Evolutionary conservation across 2,113 vertebrate species (phyloP).

Genomic region (Toxotes jaculatrix): DNA sequence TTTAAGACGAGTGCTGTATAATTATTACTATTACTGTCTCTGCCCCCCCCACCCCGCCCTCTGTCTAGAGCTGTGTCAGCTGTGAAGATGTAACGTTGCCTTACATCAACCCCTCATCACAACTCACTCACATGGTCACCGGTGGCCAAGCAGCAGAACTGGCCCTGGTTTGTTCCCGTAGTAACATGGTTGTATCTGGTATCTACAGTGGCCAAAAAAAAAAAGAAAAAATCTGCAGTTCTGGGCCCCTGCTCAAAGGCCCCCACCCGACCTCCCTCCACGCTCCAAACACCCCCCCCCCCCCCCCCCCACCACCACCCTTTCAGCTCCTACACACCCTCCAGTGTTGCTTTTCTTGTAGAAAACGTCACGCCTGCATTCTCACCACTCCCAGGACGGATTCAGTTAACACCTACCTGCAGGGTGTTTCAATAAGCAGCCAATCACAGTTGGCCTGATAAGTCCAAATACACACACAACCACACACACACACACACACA

Average conservation of each 20-base stretch:
- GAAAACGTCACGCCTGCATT: neutral
- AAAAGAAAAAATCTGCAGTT: slow-evolving; percentile 19
- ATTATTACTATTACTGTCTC: slow-evolving; percentile 24
- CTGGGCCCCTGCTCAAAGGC: neutral
- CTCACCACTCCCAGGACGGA: slow-evolving; percentile 38
- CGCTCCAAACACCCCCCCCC: neutral
- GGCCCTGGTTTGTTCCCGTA: neutral
- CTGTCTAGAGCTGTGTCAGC: slow-evolving; percentile 18
- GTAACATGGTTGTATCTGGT: neutral
- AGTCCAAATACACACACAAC: neutral
- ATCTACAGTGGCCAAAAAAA: slow-evolving; percentile 28
- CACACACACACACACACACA: no score
- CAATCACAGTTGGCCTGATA: slow-evolving; percentile 18
- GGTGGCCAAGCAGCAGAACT: slow-evolving; percentile 31
- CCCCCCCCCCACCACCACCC: no score
- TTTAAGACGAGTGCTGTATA: slow-evolving; percentile 62
- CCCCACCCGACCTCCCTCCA: neutral
- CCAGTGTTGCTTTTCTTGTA: slow-evolving; percentile 29
- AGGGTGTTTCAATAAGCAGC: slow-evolving; percentile 55
- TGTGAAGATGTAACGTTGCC: slow-evolving; percentile 49
- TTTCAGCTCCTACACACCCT: neutral
- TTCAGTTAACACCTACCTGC: slow-evolving; percentile 31
- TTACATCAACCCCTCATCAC: slow-evolving; percentile 16
- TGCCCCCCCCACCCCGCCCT: neutral
- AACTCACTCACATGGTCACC: slow-evolving; percentile 17